These are phyloP conservation scores for Sebastolobus alascanus DNA, from an alignment of 2,797 vertebrate species.

Conservation along the genomic window DNA sequence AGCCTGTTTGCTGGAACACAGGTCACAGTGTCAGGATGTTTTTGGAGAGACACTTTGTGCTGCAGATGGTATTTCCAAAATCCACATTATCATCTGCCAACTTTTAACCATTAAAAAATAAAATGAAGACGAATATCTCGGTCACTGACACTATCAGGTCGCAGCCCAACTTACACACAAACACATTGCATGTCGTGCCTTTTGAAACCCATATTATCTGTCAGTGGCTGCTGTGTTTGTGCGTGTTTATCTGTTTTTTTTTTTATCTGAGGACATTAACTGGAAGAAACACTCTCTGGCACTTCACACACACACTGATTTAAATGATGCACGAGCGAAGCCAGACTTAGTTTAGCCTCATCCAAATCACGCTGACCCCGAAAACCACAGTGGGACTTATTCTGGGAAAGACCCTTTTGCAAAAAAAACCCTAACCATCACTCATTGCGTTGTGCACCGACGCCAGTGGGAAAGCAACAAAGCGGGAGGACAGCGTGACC, in stretches of 20 bases:
- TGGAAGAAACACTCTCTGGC: conserved; percentile 49
- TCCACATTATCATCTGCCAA: not conserved
- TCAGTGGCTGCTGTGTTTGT: conserved; percentile 5
- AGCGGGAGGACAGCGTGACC: conserved; percentile 57
- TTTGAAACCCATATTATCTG: not conserved
- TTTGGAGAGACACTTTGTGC: not conserved
- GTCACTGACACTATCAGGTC: not conserved
- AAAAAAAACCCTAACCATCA: conserved; percentile 59
- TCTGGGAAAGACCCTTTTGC: conserved; percentile 71
- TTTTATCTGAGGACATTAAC: conserved; percentile 14
- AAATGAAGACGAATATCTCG: not conserved
- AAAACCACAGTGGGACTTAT: conserved; percentile 66
- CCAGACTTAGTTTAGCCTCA: conserved; percentile 48
- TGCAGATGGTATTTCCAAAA: not conserved
- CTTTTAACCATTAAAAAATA: not conserved
- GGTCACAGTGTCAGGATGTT: not conserved
- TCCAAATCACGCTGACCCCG: conserved; percentile 64
- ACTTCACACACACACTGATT: conserved; percentile 29
- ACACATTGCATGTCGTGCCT: no score
- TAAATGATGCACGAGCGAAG: conserved; percentile 29
- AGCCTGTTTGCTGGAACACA: not conserved
- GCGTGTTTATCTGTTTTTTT: conserved; percentile 17
- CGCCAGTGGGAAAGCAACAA: conserved; percentile 59
- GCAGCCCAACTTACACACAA: not conserved
- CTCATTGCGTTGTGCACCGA: conserved; percentile 39